Evolutionary conservation across 2,888 invertebrate species (phyloP).

Genomic region (Sarcophaga carnaria): DNA sequence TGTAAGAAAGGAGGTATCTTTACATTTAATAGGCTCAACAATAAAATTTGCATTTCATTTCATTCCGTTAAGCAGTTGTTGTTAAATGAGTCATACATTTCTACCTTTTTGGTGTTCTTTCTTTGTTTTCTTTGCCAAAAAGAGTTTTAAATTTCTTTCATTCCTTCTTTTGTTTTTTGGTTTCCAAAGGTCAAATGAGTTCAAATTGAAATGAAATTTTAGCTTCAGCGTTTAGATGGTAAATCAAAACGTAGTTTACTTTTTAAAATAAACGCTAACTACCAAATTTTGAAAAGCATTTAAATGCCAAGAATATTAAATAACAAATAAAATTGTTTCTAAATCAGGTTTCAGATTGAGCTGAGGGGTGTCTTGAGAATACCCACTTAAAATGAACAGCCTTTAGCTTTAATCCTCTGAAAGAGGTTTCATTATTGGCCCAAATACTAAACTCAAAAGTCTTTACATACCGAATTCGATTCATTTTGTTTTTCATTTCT

Average conservation of each 20-base stretch:
- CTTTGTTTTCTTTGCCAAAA: neutral
- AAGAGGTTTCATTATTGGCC: too few species aligned
- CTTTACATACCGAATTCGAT: too few species aligned
- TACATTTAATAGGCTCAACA: neutral
- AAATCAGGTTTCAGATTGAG: neutral
- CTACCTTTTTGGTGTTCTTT: constrained; percentile 1
- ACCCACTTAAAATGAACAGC: too few species aligned
- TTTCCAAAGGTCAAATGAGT: constrained; percentile 30
- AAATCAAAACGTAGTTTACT: neutral
- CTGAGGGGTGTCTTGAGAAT: too few species aligned
- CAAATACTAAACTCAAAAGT: too few species aligned
- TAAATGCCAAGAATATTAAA: neutral
- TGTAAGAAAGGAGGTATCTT: constrained; percentile 34
- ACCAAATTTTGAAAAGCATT: neutral
- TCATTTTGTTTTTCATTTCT: too few species aligned
- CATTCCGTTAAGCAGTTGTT: neutral
- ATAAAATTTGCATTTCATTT: constrained; percentile 26
- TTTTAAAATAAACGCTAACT: constrained; percentile 9
- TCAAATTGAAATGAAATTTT: constrained; percentile 9
- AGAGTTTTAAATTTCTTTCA: constrained; percentile 7
- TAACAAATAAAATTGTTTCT: neutral
- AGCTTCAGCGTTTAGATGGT: neutral
- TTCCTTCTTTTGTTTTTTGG: constrained; percentile 9
- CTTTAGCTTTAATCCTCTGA: too few species aligned
- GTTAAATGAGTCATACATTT: constrained; percentile 39